Evolutionary conservation across 2,797 vertebrate genomes (phyloP).

Genomic region (Streptopelia turtur): DNA sequence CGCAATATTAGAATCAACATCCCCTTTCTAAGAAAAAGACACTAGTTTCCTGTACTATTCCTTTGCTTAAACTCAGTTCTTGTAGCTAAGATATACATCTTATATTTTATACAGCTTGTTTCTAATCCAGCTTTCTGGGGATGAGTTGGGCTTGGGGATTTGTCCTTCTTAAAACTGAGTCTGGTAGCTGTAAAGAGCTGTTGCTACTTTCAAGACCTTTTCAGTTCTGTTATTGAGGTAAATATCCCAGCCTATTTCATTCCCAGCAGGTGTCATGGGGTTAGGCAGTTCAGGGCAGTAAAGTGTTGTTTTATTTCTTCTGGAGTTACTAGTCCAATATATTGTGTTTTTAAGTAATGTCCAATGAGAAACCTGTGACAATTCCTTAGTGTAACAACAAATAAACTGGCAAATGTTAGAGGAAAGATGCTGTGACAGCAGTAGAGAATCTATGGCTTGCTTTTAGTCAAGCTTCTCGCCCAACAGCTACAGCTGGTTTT

Average conservation of each 20-base stretch:
- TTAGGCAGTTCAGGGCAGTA: background rate
- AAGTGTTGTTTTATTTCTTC: conserved; percentile 7
- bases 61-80: background rate
- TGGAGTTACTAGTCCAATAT: background rate
- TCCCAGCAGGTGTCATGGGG: background rate
- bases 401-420: background rate
- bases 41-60: background rate
- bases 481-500: background rate
- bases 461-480: background rate
- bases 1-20: background rate
- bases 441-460: background rate
- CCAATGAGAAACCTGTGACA: background rate
- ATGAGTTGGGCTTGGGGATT: background rate
- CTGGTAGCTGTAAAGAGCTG: background rate
- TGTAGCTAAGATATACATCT: background rate
- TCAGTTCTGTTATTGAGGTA: background rate
- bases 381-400: background rate
- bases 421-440: background rate
- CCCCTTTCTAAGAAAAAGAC: background rate
- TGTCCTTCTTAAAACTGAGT: background rate
- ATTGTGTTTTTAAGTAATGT: background rate
- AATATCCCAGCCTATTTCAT: conserved; percentile 20
- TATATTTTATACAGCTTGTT: background rate
- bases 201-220: background rate
- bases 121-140: background rate